Evolutionary conservation across 2,113 vertebrate species (phyloP).

Genomic region (Pagrus major): DNA sequence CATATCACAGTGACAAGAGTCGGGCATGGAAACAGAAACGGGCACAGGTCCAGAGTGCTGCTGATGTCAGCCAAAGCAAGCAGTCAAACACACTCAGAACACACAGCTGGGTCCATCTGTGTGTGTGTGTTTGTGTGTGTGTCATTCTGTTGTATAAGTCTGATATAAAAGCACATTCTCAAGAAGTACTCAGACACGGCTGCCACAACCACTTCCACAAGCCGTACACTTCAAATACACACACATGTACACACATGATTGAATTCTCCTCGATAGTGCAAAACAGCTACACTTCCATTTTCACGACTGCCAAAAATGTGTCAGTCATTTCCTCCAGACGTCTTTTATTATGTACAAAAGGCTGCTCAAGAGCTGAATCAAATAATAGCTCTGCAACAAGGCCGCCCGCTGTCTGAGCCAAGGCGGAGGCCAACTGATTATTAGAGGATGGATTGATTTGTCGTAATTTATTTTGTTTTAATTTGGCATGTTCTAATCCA

Average conservation of each 20-base stretch:
- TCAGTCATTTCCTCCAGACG: slow-evolving; percentile 57
- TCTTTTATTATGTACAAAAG: slow-evolving; percentile 58
- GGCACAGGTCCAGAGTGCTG: slow-evolving; percentile 24
- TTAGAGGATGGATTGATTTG: slow-evolving; percentile 43
- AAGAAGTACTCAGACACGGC: slow-evolving; percentile 22
- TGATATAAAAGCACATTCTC: slow-evolving; percentile 20
- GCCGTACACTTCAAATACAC: slow-evolving; percentile 25
- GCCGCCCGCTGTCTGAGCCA: slow-evolving; percentile 29
- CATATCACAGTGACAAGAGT: slow-evolving; percentile 37
- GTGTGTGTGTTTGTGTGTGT: slow-evolving; percentile 27
- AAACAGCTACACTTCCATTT: slow-evolving; percentile 59
- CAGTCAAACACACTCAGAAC: slow-evolving; percentile 18
- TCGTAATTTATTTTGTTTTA: slow-evolving; percentile 39
- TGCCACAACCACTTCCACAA: slow-evolving; percentile 25
- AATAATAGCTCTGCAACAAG: slow-evolving; percentile 45
- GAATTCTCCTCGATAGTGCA: slow-evolving; percentile 64
- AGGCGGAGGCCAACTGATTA: slow-evolving; percentile 13
- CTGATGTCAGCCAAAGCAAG: slow-evolving; percentile 55
- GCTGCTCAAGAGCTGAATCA: slow-evolving; percentile 31
- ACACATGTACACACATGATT: slow-evolving; percentile 17
- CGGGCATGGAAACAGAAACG: slow-evolving; percentile 12
- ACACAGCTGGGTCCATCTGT: slow-evolving; percentile 44
- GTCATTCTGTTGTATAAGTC: slow-evolving; percentile 19
- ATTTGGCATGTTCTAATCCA: slow-evolving; percentile 19
- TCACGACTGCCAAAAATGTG: slow-evolving; percentile 62